Evolutionary conservation across 2,888 invertebrate genomes (phyloP).

Genomic region (Helleia helle): DNA sequence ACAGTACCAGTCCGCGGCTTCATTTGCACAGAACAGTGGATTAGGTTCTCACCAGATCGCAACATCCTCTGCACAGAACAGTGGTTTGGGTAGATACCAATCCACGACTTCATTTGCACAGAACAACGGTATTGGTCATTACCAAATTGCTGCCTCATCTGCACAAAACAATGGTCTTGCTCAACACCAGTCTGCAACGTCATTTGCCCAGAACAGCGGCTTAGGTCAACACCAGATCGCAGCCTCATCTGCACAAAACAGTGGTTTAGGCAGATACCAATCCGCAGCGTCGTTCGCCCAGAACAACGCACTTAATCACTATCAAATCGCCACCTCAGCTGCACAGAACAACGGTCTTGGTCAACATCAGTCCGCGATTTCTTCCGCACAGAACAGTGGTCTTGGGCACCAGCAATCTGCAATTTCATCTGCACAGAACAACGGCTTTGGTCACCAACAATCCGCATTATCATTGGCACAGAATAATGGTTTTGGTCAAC

Average conservation of each 20-base stretch:
- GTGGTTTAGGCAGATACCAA: neutral
- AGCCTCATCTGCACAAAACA: neutral
- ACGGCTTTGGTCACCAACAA: neutral
- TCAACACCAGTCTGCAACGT: neutral
- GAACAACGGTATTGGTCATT: neutral
- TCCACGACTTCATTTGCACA: neutral
- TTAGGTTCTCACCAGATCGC: neutral
- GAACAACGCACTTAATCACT: neutral
- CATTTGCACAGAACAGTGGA: neutral
- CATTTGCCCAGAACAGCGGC: neutral
- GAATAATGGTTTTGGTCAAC: neutral
- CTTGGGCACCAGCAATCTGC: neutral
- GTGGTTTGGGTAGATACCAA: neutral
- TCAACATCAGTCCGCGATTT: neutral
- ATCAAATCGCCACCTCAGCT: neutral
- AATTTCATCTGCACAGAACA: neutral
- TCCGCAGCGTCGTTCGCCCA: neutral
- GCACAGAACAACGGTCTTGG: neutral
- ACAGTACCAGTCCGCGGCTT: slow-evolving; percentile 7
- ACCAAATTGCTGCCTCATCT: neutral
- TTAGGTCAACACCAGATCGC: neutral
- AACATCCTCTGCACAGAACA: neutral
- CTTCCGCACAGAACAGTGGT: neutral
- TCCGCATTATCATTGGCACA: neutral
- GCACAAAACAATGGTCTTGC: neutral